Evolutionary conservation across 2,113 vertebrate genomes (phyloP), one percentile per base, ranked within the genome.

Genomic region (Etheostoma cragini): DNA sequence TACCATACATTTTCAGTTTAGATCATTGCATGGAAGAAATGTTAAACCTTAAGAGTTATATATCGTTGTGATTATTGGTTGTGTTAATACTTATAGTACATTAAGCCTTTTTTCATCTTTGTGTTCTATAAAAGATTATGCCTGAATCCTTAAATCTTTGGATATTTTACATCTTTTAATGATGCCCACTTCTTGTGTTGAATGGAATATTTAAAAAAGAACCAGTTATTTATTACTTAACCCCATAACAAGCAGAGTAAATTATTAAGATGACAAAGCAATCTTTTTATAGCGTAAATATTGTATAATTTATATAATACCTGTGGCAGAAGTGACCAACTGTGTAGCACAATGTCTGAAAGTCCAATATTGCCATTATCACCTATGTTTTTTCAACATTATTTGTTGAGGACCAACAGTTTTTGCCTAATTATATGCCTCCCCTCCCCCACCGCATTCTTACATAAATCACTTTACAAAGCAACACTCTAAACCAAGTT

Each of bases 341-440:
- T 62, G 76, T n/a, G 52, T 42, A 56, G 61, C 22, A 30, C 24
- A 49, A 54, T 16, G 4, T 49, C 60, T 61, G n/a, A 66, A 56
- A 71, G 8, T 62, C 60, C 53, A 35, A 54, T 66, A 75, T 64
- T 81, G 17, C 6, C 21, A 13, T 65, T 66, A 77, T 14, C 45
- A 56, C 38, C 26, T 70, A 47, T 67, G 46, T 78, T 81, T 72
- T 53, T 24, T 63, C 7, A 63, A 30, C 62, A 26, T 12, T 38
- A 11, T 45, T 75, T 53, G 0, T 62, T 54, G 1, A 24, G 54
- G 68, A 62, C 38, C 4, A 17, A 49, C 42, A 45, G 35, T 45
- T 63, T 63, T 45, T 45, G 22, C 24, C 21, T 26, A 38, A 47
- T 49, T 64, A 64, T 30, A 17, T 11, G 0, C 14, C 38, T 16